Evolutionary conservation across 2,797 vertebrate species (phyloP).

Genomic region (Gobio occitaniae): DNA sequence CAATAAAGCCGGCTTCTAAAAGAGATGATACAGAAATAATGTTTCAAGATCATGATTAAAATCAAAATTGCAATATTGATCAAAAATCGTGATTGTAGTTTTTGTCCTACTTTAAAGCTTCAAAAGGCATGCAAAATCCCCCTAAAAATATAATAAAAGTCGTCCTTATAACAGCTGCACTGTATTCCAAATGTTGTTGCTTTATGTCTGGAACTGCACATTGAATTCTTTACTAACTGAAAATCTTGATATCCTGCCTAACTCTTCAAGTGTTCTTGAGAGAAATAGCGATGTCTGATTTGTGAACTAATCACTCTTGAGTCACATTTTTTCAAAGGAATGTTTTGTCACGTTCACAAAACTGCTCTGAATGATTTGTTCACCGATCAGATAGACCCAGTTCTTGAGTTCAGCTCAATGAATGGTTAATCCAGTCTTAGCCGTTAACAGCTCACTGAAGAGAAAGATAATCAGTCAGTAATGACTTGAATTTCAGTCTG

Average conservation of each 20-base stretch:
- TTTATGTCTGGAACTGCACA: neutral
- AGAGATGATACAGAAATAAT: neutral
- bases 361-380: neutral
- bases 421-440: neutral
- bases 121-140: neutral
- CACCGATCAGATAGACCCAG: neutral
- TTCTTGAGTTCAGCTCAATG: neutral
- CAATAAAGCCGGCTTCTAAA: neutral
- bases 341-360: neutral
- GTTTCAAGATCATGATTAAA: neutral
- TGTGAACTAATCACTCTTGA: neutral
- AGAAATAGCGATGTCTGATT: neutral
- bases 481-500: neutral
- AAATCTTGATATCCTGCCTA: neutral
- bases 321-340: neutral
- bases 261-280: neutral
- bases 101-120: neutral
- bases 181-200: neutral
- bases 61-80: neutral
- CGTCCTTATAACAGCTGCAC: neutral
- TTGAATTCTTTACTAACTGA: neutral
- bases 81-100: neutral
- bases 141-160: neutral
- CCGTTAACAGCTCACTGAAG: neutral
- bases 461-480: neutral